Evolutionary conservation across 2,113 vertebrate genomes (phyloP).

Genomic region (Prunella fulvescens): DNA sequence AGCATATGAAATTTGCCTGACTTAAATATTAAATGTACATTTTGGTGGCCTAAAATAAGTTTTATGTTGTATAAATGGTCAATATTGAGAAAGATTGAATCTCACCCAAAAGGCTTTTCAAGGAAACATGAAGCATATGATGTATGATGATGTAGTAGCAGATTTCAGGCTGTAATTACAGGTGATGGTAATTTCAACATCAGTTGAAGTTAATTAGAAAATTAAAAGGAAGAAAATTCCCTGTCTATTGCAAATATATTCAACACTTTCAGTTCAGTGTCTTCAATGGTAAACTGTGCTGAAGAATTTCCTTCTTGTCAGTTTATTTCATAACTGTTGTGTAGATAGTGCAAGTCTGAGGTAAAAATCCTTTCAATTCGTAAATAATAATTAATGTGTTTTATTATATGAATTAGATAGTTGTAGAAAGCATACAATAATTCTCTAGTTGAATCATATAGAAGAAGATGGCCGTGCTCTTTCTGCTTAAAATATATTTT

Average conservation of each 20-base stretch:
- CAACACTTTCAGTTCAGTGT: not conserved
- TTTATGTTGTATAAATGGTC: not conserved
- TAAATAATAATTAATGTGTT: not conserved
- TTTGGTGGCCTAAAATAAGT: not conserved
- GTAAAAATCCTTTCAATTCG: not conserved
- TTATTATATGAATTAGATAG: not conserved
- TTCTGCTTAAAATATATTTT: not conserved
- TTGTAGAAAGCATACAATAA: not conserved
- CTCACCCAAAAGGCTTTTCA: not conserved
- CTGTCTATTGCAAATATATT: not conserved
- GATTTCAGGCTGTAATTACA: not conserved
- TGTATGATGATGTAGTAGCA: not conserved
- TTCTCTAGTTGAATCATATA: not conserved
- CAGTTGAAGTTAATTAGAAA: not conserved
- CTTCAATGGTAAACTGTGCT: not conserved
- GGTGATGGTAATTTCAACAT: not conserved
- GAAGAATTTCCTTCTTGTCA: not conserved
- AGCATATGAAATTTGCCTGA: not conserved
- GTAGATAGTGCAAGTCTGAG: not conserved
- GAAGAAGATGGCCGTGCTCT: not conserved
- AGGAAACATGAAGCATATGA: not conserved
- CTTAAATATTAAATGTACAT: not conserved
- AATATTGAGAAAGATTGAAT: not conserved
- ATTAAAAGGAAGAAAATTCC: not conserved
- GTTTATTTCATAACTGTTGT: not conserved